phyloP scores from a whole-genome alignment of 2,888 invertebrate genomes.

The Melitaea athalia region DNA sequence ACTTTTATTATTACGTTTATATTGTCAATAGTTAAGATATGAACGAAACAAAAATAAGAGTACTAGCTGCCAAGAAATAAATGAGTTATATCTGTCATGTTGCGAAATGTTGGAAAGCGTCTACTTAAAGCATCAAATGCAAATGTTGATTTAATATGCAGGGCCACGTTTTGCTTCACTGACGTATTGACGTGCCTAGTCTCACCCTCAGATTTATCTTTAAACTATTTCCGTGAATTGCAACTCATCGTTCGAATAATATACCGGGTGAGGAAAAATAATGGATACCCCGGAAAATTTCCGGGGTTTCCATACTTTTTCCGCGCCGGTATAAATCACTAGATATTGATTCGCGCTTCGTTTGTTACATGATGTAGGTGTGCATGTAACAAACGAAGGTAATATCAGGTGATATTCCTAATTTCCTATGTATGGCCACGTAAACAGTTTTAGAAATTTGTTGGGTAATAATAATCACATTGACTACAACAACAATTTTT shows the following conservation, averaged over 20 bases:
- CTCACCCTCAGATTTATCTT: slow-evolving; percentile 63
- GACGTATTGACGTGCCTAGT: slow-evolving; percentile 28
- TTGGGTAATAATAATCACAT: no score
- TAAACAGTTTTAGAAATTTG: neutral
- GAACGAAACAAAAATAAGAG: neutral
- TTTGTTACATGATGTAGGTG: slow-evolving; percentile 60
- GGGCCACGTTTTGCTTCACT: slow-evolving; percentile 42
- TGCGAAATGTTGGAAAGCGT: slow-evolving; percentile 34
- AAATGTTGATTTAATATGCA: slow-evolving; percentile 50
- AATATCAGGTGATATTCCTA: no score
- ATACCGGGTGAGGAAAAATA: no score
- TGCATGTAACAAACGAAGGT: no score
- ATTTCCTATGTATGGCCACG: slow-evolving; percentile 24
- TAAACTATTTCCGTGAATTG: slow-evolving; percentile 69
- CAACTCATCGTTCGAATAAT: slow-evolving; percentile 52
- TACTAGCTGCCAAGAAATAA: neutral
- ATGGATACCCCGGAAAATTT: no score
- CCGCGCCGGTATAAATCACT: slow-evolving; percentile 60
- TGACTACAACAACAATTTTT: no score
- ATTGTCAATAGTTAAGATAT: neutral
- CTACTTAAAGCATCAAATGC: slow-evolving; percentile 42
- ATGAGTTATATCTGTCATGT: neutral
- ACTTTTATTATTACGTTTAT: neutral
- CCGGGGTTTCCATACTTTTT: no score
- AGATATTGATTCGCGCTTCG: slow-evolving; percentile 65